Evolutionary conservation across 2,888 invertebrate genomes (phyloP).

Genomic region (Heliconius cydno): DNA sequence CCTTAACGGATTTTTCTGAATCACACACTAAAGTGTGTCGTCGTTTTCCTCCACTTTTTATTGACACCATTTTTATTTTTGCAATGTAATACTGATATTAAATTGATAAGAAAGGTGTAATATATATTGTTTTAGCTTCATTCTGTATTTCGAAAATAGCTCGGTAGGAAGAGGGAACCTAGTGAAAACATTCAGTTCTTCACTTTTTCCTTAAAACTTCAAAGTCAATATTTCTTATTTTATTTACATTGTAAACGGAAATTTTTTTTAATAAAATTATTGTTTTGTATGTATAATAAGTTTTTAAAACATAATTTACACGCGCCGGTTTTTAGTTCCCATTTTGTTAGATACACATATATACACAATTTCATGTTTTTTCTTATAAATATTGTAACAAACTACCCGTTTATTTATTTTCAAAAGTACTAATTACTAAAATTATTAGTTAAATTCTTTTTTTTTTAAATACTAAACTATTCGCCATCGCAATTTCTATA

Average conservation of each 20-base stretch:
- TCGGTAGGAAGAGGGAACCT: neutral
- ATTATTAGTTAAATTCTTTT: neutral
- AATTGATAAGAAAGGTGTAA: neutral
- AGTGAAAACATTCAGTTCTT: neutral
- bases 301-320: too few relatives aligned
- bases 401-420: too few relatives aligned
- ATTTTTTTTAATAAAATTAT: too few relatives aligned
- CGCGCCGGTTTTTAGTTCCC: too few relatives aligned
- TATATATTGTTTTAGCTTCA: neutral
- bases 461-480: conserved; percentile 21
- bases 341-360: too few relatives aligned
- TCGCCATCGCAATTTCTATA: conserved; percentile 47
- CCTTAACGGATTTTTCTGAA: conserved; percentile 69
- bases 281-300: too few relatives aligned
- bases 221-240: neutral
- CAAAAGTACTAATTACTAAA: too few relatives aligned
- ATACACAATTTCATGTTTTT: too few relatives aligned
- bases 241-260: too few relatives aligned
- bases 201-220: too few relatives aligned
- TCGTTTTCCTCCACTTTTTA: conserved; percentile 55
- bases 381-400: too few relatives aligned
- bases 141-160: neutral
- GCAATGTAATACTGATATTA: conserved; percentile 34
- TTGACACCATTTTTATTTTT: conserved; percentile 42
- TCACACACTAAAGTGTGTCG: conserved; percentile 65